phyloP scores from a whole-genome alignment of 2,113 vertebrate species.

The Coregonus clupeaformis region DNA sequence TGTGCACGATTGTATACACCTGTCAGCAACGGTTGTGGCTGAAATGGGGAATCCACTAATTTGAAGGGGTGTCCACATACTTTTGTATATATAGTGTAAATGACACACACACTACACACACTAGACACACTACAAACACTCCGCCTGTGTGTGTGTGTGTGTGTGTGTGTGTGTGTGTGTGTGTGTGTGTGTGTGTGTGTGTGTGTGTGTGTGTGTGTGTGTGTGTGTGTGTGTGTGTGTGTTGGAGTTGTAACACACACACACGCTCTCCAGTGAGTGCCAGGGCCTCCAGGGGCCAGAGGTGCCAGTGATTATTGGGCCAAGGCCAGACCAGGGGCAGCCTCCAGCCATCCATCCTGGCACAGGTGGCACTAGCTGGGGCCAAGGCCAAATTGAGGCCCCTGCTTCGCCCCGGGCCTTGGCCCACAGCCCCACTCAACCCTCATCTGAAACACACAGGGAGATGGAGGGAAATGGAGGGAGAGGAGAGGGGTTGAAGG shows the following conservation, averaged over 20 bases:
- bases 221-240: conserved; percentile 13
- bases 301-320: conserved; percentile 2
- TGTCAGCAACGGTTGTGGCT: no score
- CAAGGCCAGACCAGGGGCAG: conserved; percentile 11
- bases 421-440: conserved; percentile 26
- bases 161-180: no score
- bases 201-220: conserved; percentile 21
- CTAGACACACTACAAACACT: conserved; percentile 3
- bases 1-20: no score
- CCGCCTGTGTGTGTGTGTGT: no score
- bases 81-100: not conserved
- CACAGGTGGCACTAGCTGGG: conserved; percentile 11
- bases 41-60: no score
- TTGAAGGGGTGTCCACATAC: not conserved
- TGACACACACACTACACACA: not conserved
- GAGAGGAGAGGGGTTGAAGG: not conserved
- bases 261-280: not conserved
- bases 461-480: not conserved
- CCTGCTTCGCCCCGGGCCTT: conserved; percentile 8
- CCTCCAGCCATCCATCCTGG: conserved; percentile 6
- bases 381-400: conserved; percentile 9
- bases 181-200: conserved; percentile 18
- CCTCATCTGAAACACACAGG: conserved; percentile 12
- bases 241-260: not conserved
- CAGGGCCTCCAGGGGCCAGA: not conserved